A percentile compares a stretch with the other conserved stretches of the same genome.
Evolutionary conservation across 2,888 invertebrate genomes (phyloP).

Genomic region (Celastrina argiolus): DNA sequence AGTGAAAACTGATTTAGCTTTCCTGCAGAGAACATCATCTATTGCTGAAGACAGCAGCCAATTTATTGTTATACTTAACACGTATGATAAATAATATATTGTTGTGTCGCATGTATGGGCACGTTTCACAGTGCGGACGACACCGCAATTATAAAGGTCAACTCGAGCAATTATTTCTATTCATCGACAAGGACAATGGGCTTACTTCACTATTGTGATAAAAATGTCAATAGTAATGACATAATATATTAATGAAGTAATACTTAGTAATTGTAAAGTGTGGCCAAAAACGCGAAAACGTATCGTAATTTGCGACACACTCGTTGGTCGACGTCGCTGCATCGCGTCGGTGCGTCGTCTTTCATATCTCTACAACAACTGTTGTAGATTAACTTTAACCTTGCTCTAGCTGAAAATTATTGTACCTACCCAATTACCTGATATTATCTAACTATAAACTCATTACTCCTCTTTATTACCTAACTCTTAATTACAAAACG

Average conservation of each 20-base stretch:
- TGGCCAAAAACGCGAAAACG: not conserved
- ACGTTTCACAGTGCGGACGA: not conserved
- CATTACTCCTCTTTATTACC: too few species aligned
- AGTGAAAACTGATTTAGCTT: too few species aligned
- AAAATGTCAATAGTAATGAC: not conserved
- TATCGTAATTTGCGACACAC: not conserved
- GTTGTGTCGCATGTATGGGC: not conserved
- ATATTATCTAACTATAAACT: too few species aligned
- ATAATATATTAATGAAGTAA: not conserved
- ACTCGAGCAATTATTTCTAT: conserved; percentile 52
- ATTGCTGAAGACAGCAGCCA: too few species aligned
- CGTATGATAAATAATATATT: too few species aligned
- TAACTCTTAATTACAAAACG: too few species aligned
- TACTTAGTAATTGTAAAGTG: not conserved
- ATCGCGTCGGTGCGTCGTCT: too few species aligned
- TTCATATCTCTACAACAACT: not conserved
- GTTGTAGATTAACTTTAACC: not conserved
- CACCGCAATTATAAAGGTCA: conserved; percentile 41
- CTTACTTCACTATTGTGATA: not conserved
- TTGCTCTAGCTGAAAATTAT: not conserved
- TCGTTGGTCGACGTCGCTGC: not conserved
- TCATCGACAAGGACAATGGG: conserved; percentile 33
- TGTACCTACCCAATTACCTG: not conserved
- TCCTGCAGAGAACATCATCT: too few species aligned
- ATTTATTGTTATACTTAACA: too few species aligned